These are phyloP conservation scores for Ariopsis seemanni DNA, from an alignment of 2,113 vertebrate genomes.

Conservation along the genomic window DNA sequence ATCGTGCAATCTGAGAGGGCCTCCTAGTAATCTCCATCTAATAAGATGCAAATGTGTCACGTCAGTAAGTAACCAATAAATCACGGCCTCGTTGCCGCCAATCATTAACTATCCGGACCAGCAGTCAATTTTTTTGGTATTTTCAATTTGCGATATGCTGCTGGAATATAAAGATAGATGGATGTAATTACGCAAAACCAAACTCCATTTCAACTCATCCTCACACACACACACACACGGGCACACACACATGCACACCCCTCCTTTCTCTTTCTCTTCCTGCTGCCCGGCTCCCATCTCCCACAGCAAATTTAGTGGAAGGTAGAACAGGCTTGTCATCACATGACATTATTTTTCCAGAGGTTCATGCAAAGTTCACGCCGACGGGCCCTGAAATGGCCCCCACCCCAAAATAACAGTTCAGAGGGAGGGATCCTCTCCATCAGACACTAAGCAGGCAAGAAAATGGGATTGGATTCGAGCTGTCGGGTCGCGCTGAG, in stretches of 20 bases:
- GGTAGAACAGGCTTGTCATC: slow-evolving; percentile 97
- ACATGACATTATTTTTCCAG: slow-evolving; percentile 93
- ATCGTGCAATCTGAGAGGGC: slow-evolving; percentile 89
- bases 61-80: slow-evolving; percentile 99
- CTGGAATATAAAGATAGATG: slow-evolving; percentile 99
- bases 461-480: slow-evolving; percentile 66
- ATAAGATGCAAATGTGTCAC: slow-evolving; percentile 99
- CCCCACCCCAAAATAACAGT: slow-evolving; percentile 79
- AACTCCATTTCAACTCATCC: slow-evolving; percentile 99
- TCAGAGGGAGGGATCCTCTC: slow-evolving; percentile 70
- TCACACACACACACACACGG: neutral
- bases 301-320: slow-evolving; percentile 98
- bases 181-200: slow-evolving; percentile 99
- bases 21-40: slow-evolving; percentile 98
- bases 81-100: slow-evolving; percentile 94
- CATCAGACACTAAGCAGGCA: slow-evolving; percentile 65
- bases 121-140: slow-evolving; percentile 99
- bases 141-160: slow-evolving; percentile 99
- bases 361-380: slow-evolving; percentile 99
- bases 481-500: slow-evolving; percentile 65
- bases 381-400: slow-evolving; percentile 87
- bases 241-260: neutral
- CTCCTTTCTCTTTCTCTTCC: slow-evolving; percentile 44
- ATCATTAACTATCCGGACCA: slow-evolving; percentile 99
- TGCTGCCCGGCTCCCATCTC: slow-evolving; percentile 58